Evolutionary conservation across 2,797 vertebrate genomes (phyloP).

Genomic region (Sebastes taczanowskii): DNA sequence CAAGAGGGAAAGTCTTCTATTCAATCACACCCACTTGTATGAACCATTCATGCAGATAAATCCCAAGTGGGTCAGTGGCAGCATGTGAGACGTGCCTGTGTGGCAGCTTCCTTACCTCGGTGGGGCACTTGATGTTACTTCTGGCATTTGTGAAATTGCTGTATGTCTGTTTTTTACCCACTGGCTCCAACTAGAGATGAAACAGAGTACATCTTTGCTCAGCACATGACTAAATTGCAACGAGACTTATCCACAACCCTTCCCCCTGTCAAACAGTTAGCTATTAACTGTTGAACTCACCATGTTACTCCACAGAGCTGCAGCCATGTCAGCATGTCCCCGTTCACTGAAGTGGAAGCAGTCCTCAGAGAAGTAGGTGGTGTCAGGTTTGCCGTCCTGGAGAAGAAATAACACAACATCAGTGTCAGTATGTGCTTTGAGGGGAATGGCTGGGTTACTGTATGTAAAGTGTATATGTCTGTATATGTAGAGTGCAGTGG

Average conservation of each 20-base stretch:
- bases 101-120: conserved; percentile 70
- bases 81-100: background rate
- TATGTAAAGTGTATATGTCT: background rate
- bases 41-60: background rate
- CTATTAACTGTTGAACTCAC: conserved; percentile 71
- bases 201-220: conserved; percentile 25
- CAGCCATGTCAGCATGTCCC: conserved; percentile 90
- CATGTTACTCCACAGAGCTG: conserved; percentile 95
- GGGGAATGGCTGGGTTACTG: background rate
- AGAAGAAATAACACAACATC: conserved; percentile 26
- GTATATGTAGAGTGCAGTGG: background rate
- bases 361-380: conserved; percentile 89
- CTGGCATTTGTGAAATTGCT: conserved; percentile 88
- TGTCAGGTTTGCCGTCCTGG: conserved; percentile 83
- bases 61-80: background rate
- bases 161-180: conserved; percentile 87
- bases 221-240: background rate
- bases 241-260: background rate
- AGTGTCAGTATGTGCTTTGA: background rate
- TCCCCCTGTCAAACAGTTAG: conserved; percentile 20
- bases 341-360: conserved; percentile 92
- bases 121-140: conserved; percentile 88
- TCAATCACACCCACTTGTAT: background rate
- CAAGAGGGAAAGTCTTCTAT: background rate
- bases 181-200: conserved; percentile 88